phyloP scores from a whole-genome alignment of 2,113 vertebrate genomes.

The Pollachius pollachius region DNA sequence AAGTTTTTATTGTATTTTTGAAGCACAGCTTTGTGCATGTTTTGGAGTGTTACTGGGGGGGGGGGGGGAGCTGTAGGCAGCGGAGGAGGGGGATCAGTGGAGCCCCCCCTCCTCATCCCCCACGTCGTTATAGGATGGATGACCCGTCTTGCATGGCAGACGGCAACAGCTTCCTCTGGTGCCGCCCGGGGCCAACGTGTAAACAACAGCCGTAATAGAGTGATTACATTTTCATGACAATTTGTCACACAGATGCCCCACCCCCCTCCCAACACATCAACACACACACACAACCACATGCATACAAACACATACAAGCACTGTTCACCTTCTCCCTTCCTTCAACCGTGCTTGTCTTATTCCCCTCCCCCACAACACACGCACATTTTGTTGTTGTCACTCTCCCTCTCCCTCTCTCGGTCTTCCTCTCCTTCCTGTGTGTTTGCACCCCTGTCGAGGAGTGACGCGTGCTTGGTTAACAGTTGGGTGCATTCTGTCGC shows the following conservation, averaged over 20 bases:
- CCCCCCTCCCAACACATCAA: slow-evolving; percentile 18
- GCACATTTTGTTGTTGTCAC: no score
- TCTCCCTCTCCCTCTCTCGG: neutral
- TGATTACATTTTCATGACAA: slow-evolving; percentile 20
- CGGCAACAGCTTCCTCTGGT: neutral
- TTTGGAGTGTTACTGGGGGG: slow-evolving; percentile 22
- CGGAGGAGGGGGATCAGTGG: neutral
- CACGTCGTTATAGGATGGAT: neutral
- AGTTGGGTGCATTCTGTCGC: slow-evolving; percentile 16
- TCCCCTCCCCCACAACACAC: neutral
- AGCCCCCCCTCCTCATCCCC: neutral
- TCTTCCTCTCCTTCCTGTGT: neutral
- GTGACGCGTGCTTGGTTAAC: slow-evolving; percentile 33
- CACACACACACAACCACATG: slow-evolving; percentile 19
- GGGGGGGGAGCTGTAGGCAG: neutral
- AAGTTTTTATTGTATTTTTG: no score
- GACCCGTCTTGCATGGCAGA: neutral
- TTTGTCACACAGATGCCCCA: neutral
- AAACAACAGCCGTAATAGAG: slow-evolving; percentile 12
- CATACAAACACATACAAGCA: neutral
- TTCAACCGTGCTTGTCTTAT: slow-evolving; percentile 18
- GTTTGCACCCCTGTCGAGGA: slow-evolving; percentile 4
- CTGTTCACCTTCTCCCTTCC: slow-evolving; percentile 6
- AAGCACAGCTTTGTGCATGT: neutral
- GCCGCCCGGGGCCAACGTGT: slow-evolving; percentile 9